A percentile compares a stretch with the other conserved stretches of the same genome.
phyloP scores from a whole-genome alignment of 2,797 vertebrate species.

The Falco cherrug region DNA sequence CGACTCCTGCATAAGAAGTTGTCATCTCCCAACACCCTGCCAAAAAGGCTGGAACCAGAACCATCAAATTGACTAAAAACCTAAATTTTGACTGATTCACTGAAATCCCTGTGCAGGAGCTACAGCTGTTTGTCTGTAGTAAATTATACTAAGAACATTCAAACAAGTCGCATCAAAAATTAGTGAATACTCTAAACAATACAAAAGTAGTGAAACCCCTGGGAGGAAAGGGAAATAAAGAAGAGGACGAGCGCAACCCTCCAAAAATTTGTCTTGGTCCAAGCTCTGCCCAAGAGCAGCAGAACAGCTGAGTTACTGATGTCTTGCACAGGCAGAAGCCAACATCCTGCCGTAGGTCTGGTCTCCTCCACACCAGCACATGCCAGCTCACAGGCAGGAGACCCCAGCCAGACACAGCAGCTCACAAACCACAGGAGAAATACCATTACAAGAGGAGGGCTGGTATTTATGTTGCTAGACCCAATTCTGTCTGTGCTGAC shows the following conservation, averaged over 20 bases:
- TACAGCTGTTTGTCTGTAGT: neutral
- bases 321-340: neutral
- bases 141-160: neutral
- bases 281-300: too few species aligned
- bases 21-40: neutral
- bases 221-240: neutral
- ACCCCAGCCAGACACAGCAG: rapidly evolving
- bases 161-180: neutral
- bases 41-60: neutral
- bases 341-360: neutral
- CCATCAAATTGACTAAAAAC: neutral
- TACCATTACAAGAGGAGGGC: too few species aligned
- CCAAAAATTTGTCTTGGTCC: rapidly evolving
- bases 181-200: too few species aligned
- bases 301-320: neutral
- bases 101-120: neutral
- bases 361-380: neutral
- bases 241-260: neutral
- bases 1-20: rapidly evolving
- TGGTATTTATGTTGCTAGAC: too few species aligned
- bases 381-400: neutral
- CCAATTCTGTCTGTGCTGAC: neutral
- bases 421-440: neutral
- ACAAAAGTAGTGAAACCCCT: neutral
- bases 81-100: neutral